Percentiles rank a stretch among this genome's conserved stretches.
Conservation (phyloP, 2,113 vertebrate genomes). For the Spilogale gracilis region DNA sequence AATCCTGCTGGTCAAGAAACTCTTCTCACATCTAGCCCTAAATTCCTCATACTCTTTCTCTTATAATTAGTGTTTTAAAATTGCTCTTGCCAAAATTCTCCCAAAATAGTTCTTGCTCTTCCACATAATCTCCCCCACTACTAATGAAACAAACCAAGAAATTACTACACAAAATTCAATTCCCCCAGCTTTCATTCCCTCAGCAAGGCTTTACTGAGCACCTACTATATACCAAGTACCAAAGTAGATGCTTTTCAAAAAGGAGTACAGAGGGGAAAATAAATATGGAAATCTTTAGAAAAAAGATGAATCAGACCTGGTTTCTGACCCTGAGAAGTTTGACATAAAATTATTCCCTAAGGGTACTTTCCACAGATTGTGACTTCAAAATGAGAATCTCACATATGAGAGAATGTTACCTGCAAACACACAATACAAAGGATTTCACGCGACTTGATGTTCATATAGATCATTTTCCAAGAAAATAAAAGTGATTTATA, state of each 20-base stretch:
- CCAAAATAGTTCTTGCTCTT: neutral
- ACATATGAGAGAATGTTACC: conserved; percentile 51
- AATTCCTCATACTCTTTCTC: neutral
- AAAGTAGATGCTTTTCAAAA: neutral
- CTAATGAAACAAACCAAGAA: neutral
- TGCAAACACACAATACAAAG: conserved; percentile 68
- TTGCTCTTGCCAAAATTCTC: conserved; percentile 33
- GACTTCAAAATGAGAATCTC: conserved; percentile 68
- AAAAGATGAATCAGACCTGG: neutral
- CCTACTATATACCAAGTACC: neutral
- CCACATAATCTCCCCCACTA: neutral
- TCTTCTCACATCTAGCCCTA: neutral
- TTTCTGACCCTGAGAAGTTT: conserved; percentile 22
- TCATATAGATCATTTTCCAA: conserved; percentile 75
- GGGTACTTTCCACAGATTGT: conserved; percentile 1
- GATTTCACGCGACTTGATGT: conserved; percentile 66
- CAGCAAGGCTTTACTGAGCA: neutral
- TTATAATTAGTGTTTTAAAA: neutral
- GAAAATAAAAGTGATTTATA: conserved; percentile 81
- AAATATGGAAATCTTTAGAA: neutral
- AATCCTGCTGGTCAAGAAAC: neutral
- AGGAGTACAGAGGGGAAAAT: neutral
- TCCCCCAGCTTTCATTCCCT: neutral
- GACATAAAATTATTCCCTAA: conserved; percentile 58
- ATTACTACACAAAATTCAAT: neutral